Evolutionary conservation across 2,888 invertebrate genomes (phyloP).

Genomic region (Koerneria pararmatus): DNA sequence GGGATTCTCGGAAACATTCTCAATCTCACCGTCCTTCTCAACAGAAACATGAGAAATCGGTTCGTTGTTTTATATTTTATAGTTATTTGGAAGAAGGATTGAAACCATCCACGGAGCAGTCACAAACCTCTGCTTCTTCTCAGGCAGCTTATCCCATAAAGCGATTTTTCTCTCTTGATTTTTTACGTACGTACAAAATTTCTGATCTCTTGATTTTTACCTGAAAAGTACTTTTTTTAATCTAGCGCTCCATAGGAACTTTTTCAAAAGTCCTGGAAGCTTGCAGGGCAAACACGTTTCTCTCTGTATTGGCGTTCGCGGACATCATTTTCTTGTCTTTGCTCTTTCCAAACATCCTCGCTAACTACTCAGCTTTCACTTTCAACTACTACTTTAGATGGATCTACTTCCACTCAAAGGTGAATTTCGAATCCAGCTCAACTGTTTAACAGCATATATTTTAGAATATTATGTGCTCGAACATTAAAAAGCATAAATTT

Average conservation of each 20-base stretch:
- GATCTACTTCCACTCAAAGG: conserved; percentile 44
- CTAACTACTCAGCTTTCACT: conserved; percentile 52
- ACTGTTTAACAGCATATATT: too few species aligned
- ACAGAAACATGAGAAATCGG: conserved; percentile 46
- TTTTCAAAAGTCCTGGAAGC: neutral
- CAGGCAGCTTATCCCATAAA: too few species aligned
- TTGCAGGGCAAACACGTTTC: conserved; percentile 53
- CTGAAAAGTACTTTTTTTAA: neutral
- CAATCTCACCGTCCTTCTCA: conserved; percentile 54
- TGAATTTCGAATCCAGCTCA: conserved; percentile 16
- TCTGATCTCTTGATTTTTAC: neutral
- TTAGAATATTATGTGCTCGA: too few species aligned
- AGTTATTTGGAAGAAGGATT: neutral
- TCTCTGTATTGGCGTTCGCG: conserved; percentile 52
- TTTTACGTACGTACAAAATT: too few species aligned
- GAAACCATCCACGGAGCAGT: neutral
- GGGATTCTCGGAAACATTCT: conserved; percentile 56
- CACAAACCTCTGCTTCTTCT: neutral
- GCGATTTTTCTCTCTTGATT: too few species aligned
- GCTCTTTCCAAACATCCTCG: conserved; percentile 53
- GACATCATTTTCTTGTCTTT: conserved; percentile 54
- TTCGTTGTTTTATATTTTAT: conserved; percentile 14
- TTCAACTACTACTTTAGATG: conserved; percentile 51
- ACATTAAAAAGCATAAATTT: too few species aligned
- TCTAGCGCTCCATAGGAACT: neutral